These are phyloP conservation scores for Athene cunicularia DNA, from an alignment of 2,113 vertebrate genomes.

Conservation along the genomic window DNA sequence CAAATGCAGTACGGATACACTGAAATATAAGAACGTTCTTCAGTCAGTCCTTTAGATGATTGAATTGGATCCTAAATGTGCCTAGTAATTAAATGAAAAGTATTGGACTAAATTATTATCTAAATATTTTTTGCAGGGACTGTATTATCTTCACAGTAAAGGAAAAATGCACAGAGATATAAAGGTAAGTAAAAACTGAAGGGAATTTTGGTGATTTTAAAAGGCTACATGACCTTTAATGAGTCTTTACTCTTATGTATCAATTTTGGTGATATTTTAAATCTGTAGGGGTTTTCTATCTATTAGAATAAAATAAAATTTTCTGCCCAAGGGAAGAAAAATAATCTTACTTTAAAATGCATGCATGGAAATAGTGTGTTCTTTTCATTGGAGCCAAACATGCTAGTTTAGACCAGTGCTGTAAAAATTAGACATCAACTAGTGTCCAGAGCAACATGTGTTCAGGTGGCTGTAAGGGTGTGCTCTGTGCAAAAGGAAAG, in stretches of 20 bases:
- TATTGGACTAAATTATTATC: neutral
- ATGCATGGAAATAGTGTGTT: neutral
- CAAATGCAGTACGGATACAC: neutral
- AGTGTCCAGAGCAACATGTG: neutral
- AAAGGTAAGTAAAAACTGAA: slow-evolving; percentile 76
- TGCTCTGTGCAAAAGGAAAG: neutral
- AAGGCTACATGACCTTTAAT: neutral
- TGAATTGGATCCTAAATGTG: neutral
- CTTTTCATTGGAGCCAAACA: neutral
- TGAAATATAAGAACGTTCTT: neutral
- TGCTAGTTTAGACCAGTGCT: neutral
- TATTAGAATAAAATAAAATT: neutral
- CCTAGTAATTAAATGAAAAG: neutral
- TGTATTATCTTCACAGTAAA: slow-evolving; percentile 89
- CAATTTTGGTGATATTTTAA: neutral
- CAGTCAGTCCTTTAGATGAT: neutral
- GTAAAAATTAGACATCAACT: neutral
- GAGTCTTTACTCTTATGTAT: neutral
- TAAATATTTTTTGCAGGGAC: slow-evolving; percentile 75
- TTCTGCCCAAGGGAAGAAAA: neutral
- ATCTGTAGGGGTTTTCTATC: neutral
- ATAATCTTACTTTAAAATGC: neutral
- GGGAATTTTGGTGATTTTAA: neutral
- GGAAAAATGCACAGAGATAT: slow-evolving; percentile 93
- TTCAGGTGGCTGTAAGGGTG: neutral